Base-by-base conservation (phyloP, 2,113 vertebrate species). In the Sturnira hondurensis region DNA sequence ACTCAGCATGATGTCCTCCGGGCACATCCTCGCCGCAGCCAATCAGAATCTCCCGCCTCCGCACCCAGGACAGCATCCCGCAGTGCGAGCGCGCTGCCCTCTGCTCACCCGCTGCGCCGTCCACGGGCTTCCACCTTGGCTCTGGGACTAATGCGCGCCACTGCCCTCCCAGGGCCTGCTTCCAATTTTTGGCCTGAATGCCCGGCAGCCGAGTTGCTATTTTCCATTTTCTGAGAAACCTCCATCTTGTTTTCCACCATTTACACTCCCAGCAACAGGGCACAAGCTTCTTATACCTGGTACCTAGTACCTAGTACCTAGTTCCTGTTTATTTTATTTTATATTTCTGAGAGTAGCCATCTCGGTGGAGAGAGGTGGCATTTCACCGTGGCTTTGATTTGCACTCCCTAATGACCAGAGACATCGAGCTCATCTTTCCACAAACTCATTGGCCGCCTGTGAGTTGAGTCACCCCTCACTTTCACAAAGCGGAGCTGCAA, bases 11-110 rank as follows among this genome's bases (percentile, higher is more conserved):
- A 2, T 28, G 43, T 15, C 56, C 10, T 8, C 43, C 73, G 19
- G 22, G 22, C 89, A 9, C 54, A 20, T 11, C 38, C 26, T 7
- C 2, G 54, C 28, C 31, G 17, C 4, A 24, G 28, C 36, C 31
- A 0, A 20, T 16, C 45, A 17, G 38, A 17, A 45, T 15, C 14
- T 28, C n/a, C 68, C 12, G 67, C 47, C 38, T n/a, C 33, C 12
- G 15, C 11, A 68, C 4, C 43, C 33, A 45, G 36, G 5, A 24
- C 56, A 41, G 24, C 15, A 3, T 1, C 17, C 31, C 31, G 5
- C 5, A 3, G 2, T 15, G 38, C 33, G 8, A 7, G 0, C 3
- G 2, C 1, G 16, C 28, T 36, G 22, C 58, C 1, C 16, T 31
- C 38, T 68, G 43, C 50, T 12, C 24, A 17, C 36, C 17, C 33